Evolutionary conservation across 2,113 vertebrate genomes (phyloP).

Genomic region (Gila orcuttii): DNA sequence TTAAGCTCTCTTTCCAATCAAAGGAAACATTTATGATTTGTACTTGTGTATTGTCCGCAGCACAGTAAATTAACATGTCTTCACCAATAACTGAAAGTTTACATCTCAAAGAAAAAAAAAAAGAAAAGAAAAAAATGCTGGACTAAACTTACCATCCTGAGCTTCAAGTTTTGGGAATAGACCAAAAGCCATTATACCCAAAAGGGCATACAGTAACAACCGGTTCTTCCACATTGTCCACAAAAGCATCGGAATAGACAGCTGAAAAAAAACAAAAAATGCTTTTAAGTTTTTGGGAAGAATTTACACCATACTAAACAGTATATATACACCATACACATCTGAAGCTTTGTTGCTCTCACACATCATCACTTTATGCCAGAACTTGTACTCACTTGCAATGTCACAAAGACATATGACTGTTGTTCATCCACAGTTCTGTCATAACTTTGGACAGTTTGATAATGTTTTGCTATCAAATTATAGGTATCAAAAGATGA

Average conservation of each 20-base stretch:
- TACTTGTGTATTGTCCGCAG: background rate
- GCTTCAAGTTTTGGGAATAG: conserved; percentile 68
- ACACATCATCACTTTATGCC: background rate
- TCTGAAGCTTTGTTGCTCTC: background rate
- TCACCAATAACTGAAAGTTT: background rate
- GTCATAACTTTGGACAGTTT: background rate
- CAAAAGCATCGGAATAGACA: conserved; percentile 65
- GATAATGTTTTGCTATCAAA: background rate
- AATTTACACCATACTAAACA: background rate
- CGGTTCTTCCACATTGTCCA: conserved; percentile 81
- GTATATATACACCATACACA: background rate
- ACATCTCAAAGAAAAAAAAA: background rate
- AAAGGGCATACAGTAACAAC: conserved; percentile 69
- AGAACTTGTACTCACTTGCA: background rate
- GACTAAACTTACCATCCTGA: conserved; percentile 78
- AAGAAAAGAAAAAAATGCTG: background rate
- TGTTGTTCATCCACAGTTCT: background rate
- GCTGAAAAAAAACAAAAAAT: conserved; percentile 57
- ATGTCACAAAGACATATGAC: background rate
- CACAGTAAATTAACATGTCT: background rate
- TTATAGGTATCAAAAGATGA: background rate
- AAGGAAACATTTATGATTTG: background rate
- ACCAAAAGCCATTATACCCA: conserved; percentile 79
- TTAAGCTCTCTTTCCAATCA: background rate
- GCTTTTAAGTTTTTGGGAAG: background rate